A percentile compares a stretch with the other conserved stretches of the same genome.
Evolutionary conservation across 2,113 vertebrate species (phyloP).

Genomic region (Vidua chalybeata): DNA sequence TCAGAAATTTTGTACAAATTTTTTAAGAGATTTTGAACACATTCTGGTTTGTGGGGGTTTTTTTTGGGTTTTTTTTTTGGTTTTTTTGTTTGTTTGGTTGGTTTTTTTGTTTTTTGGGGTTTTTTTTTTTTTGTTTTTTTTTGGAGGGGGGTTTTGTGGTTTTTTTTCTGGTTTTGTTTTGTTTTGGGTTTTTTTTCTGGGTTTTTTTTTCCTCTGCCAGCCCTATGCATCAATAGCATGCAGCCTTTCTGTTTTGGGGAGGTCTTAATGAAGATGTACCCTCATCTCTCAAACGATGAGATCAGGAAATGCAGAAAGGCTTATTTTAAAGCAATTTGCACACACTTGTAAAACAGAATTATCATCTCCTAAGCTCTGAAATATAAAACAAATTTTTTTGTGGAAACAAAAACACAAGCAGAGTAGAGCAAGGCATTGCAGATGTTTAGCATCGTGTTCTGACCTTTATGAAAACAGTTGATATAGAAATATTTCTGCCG

Average conservation of each 20-base stretch:
- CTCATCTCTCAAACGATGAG: neutral
- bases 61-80: neutral
- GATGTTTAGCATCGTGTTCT: neutral
- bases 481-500: neutral
- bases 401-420: constrained; percentile 3
- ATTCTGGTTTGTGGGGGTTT: too few relatives aligned
- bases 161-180: too few relatives aligned
- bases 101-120: too few relatives aligned
- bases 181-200: neutral
- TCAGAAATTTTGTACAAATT: neutral
- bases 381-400: neutral
- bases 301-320: neutral
- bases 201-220: neutral
- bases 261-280: neutral
- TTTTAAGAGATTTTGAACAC: neutral
- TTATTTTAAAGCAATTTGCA: neutral
- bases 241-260: neutral
- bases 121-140: too few relatives aligned
- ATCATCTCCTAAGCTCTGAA: constrained; percentile 8
- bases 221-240: neutral
- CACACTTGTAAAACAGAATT: neutral
- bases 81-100: too few relatives aligned
- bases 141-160: too few relatives aligned
- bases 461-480: constrained; percentile 6
- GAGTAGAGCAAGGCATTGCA: neutral